phyloP scores from a whole-genome alignment of 53 echinoderm and acorn worm species.

The Mesocentrotus franciscanus region DNA sequence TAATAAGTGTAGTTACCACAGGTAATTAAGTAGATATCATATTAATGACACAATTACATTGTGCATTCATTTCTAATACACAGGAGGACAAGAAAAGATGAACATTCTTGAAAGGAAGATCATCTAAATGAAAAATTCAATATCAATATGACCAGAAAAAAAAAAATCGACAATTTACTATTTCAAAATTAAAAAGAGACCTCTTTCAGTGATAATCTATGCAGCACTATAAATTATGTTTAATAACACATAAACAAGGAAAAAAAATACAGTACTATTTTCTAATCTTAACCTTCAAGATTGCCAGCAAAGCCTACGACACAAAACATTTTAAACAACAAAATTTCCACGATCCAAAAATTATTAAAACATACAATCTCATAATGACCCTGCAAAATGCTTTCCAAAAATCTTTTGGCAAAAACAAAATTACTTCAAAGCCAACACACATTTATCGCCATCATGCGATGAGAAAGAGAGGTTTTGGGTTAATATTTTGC shows the following conservation, averaged over 20 bases:
- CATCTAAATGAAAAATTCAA: not conserved
- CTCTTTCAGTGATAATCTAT: not conserved
- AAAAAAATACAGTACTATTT: not conserved
- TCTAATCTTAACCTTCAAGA: not conserved
- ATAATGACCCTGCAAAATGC: not conserved
- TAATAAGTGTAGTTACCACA: slow-evolving; percentile 44
- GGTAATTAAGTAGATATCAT: slow-evolving; percentile 20
- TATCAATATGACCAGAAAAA: not conserved
- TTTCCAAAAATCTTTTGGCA: not conserved
- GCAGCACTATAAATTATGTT: not conserved
- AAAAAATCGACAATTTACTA: not conserved
- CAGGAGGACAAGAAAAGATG: not conserved
- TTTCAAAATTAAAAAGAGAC: too few species aligned
- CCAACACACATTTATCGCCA: not conserved
- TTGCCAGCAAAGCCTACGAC: not conserved
- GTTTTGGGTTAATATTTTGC: not conserved
- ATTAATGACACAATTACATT: not conserved
- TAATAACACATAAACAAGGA: not conserved
- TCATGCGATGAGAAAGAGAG: not conserved
- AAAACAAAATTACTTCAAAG: too few species aligned
- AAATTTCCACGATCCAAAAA: not conserved
- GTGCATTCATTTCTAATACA: not conserved
- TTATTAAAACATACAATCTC: not conserved
- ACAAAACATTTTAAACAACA: not conserved
- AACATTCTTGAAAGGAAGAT: not conserved